phyloP scores from a whole-genome alignment of 2,797 vertebrate species.

The Echeneis naucrates region DNA sequence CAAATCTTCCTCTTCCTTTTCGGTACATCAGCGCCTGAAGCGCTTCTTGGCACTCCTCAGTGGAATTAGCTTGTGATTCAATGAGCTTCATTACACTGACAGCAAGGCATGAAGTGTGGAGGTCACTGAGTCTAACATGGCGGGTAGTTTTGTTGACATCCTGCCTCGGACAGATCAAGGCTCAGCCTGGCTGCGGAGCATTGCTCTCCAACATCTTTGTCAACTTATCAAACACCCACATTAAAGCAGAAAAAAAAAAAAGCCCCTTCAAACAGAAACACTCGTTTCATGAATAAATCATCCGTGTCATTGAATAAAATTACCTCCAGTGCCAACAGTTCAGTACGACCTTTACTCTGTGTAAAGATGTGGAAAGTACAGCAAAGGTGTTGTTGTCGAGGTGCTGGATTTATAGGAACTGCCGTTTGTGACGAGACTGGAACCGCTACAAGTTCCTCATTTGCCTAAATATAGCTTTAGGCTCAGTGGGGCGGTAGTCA shows the following conservation, averaged over 20 bases:
- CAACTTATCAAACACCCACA: slow-evolving; percentile 9
- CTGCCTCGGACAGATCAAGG: slow-evolving; percentile 39
- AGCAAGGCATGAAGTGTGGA: slow-evolving; percentile 61
- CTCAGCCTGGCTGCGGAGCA: slow-evolving; percentile 27
- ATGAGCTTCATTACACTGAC: slow-evolving; percentile 60
- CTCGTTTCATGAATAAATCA: slow-evolving; percentile 26
- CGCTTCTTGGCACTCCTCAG: slow-evolving; percentile 60
- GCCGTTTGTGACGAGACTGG: background rate
- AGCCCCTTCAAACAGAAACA: slow-evolving; percentile 14
- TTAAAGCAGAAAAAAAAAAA: background rate
- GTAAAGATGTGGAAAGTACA: background rate
- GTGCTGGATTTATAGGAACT: background rate
- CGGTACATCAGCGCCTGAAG: slow-evolving; percentile 37
- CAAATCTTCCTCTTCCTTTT: slow-evolving; percentile 33
- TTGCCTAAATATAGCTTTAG: background rate
- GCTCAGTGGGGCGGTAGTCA: background rate
- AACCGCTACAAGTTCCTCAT: background rate
- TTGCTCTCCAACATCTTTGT: slow-evolving; percentile 11
- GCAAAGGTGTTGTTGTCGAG: background rate
- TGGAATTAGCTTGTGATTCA: slow-evolving; percentile 63
- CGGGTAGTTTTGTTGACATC: slow-evolving; percentile 53
- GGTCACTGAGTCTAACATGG: slow-evolving; percentile 59
- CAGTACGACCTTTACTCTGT: background rate
- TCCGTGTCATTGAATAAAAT: background rate
- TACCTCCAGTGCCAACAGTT: slow-evolving; percentile 8